Percentiles rank a stretch among this genome's conserved stretches.
Evolutionary conservation across 2,797 vertebrate genomes (phyloP).

Genomic region (Crenuchus spilurus): DNA sequence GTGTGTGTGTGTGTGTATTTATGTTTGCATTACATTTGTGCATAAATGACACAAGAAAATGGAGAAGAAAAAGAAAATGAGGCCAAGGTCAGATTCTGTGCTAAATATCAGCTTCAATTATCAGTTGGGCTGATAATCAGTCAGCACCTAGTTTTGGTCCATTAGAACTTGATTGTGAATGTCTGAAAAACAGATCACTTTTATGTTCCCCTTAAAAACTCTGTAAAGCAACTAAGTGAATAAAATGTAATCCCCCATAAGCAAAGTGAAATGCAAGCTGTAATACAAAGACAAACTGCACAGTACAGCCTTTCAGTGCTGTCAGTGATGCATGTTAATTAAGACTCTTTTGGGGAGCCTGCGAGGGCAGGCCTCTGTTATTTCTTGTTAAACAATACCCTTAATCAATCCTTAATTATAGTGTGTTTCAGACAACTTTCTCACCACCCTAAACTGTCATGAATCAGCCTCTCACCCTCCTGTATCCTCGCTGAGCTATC

Average conservation of each 20-base stretch:
- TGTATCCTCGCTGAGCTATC: background rate
- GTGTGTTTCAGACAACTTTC: slow-evolving; percentile 20
- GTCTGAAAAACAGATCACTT: no score
- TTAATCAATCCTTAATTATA: slow-evolving; percentile 50
- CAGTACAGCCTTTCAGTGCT: slow-evolving; percentile 23
- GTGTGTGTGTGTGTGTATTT: no score
- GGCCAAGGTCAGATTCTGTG: no score
- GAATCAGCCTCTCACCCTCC: slow-evolving; percentile 4
- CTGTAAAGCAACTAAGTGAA: background rate
- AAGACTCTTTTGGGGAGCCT: slow-evolving; percentile 18
- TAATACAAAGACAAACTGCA: slow-evolving; percentile 23
- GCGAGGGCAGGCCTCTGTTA: slow-evolving; percentile 41
- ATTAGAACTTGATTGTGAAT: no score
- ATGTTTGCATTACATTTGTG: no score
- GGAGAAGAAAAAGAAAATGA: no score
- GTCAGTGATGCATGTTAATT: slow-evolving; percentile 41
- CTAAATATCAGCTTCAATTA: no score
- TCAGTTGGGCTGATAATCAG: no score
- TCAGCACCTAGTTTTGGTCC: no score
- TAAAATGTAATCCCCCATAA: background rate
- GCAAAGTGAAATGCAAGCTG: background rate
- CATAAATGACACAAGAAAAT: no score
- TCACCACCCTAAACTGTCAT: slow-evolving; percentile 3
- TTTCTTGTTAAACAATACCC: slow-evolving; percentile 41
- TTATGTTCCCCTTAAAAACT: no score